Percentiles rank a stretch among this genome's conserved stretches.
Evolutionary conservation across 2,888 invertebrate species (phyloP).

Genomic region (Melikaiella ostensackeni): DNA sequence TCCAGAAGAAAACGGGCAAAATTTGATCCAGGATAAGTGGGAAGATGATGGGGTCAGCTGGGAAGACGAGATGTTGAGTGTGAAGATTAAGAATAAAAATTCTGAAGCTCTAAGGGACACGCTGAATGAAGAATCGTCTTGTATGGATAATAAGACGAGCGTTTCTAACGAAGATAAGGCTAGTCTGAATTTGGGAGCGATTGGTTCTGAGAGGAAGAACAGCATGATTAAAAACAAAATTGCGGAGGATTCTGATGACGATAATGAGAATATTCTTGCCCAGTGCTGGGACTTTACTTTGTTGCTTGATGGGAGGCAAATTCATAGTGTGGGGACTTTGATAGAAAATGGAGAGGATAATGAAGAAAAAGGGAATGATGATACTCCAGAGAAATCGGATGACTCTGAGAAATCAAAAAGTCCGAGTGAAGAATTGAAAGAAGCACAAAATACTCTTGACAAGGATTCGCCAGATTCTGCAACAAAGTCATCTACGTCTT

Average conservation of each 20-base stretch:
- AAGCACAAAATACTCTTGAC: background rate
- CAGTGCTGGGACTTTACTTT: constrained; percentile 63
- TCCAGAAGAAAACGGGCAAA: constrained; percentile 5
- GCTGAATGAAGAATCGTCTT: background rate
- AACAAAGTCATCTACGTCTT: constrained; percentile 21
- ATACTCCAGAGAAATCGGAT: background rate
- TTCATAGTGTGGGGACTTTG: constrained; percentile 55
- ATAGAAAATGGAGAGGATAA: constrained; percentile 40
- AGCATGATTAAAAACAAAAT: background rate
- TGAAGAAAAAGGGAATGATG: constrained; percentile 42
- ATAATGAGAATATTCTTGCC: constrained; percentile 52
- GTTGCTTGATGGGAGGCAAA: constrained; percentile 51
- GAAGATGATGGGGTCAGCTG: constrained; percentile 18
- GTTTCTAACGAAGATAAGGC: constrained; percentile 42
- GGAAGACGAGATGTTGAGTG: constrained; percentile 15
- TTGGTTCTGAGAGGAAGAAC: constrained; percentile 55
- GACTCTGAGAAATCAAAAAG: constrained; percentile 3
- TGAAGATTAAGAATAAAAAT: constrained; percentile 1
- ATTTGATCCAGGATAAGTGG: constrained; percentile 33
- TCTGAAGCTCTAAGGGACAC: constrained; percentile 14
- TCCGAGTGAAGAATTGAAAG: constrained; percentile 1
- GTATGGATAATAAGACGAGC: constrained; percentile 40
- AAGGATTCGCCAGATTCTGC: constrained; percentile 21
- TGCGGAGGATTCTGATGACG: background rate
- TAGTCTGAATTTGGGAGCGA: constrained; percentile 57